Conservation (phyloP, 2,797 vertebrate genomes). For the Morus bassanus region DNA sequence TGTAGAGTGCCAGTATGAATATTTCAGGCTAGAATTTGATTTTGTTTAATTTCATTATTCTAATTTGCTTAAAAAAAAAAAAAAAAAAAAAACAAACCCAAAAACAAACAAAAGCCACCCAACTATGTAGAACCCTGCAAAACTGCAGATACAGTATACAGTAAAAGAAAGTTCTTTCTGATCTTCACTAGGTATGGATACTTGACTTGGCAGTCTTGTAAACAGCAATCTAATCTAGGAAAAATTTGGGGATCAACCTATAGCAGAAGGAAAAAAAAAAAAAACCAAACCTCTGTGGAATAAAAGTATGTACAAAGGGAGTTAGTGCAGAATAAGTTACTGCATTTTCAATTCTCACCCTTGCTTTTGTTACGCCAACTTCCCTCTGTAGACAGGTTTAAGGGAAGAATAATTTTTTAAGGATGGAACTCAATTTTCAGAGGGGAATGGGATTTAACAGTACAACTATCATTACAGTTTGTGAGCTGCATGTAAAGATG, state of each 20-base stretch:
- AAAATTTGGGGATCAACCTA: not conserved
- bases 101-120: not conserved
- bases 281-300: not conserved
- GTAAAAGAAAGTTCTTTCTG: not conserved
- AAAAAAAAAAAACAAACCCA: not conserved
- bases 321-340: not conserved
- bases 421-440: conserved; percentile 48
- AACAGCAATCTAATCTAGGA: not conserved
- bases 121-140: not conserved
- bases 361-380: not conserved
- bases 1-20: not conserved
- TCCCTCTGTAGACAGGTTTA: conserved; percentile 3
- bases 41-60: not conserved
- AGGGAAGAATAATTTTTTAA: conserved; percentile 33
- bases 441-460: conserved; percentile 39
- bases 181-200: not conserved
- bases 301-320: not conserved
- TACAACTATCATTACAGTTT: not conserved
- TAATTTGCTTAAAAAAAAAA: not conserved
- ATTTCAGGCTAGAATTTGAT: not conserved
- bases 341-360: conserved; percentile 7
- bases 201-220: not conserved
- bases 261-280: not conserved
- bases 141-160: not conserved
- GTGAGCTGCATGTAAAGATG: conserved; percentile 30